Evolutionary conservation across 2,113 vertebrate species (phyloP).

Genomic region (Antechinus flavipes): DNA sequence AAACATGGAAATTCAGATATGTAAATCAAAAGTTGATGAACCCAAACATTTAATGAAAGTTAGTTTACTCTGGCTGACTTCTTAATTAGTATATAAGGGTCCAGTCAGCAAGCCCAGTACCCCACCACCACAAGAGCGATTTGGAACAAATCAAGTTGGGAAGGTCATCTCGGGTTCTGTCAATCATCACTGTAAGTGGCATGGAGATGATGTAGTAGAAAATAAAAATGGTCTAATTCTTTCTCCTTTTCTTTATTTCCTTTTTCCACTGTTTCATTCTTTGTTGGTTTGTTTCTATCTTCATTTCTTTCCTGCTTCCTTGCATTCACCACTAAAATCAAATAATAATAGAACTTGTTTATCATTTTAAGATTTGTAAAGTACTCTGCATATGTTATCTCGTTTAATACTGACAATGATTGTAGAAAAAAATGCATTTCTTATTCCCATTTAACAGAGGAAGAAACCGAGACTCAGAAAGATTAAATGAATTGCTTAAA

Average conservation of each 20-base stretch:
- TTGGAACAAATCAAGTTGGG: conserved; percentile 14
- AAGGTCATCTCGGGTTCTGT: conserved; percentile 33
- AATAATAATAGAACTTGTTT: neutral
- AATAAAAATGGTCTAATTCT: neutral
- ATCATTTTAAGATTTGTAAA: neutral
- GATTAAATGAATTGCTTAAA: neutral
- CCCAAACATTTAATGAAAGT: conserved; percentile 48
- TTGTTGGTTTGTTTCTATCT: neutral
- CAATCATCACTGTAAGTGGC: conserved; percentile 52
- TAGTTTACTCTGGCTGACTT: conserved; percentile 53
- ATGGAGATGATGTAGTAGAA: neutral
- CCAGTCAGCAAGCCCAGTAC: conserved; percentile 19
- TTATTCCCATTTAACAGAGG: neutral
- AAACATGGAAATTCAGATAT: conserved; percentile 48
- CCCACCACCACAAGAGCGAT: conserved; percentile 32
- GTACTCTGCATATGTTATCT: neutral
- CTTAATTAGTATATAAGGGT: conserved; percentile 51
- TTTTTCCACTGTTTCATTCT: neutral
- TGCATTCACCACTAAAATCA: neutral
- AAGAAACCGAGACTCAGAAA: neutral
- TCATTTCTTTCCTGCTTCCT: neutral
- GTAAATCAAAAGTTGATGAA: conserved; percentile 48
- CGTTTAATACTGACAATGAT: neutral
- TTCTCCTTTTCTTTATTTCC: neutral
- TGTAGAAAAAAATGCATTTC: neutral